phyloP scores from a whole-genome alignment of 2,113 vertebrate species.

The Asarcornis scutulata region DNA sequence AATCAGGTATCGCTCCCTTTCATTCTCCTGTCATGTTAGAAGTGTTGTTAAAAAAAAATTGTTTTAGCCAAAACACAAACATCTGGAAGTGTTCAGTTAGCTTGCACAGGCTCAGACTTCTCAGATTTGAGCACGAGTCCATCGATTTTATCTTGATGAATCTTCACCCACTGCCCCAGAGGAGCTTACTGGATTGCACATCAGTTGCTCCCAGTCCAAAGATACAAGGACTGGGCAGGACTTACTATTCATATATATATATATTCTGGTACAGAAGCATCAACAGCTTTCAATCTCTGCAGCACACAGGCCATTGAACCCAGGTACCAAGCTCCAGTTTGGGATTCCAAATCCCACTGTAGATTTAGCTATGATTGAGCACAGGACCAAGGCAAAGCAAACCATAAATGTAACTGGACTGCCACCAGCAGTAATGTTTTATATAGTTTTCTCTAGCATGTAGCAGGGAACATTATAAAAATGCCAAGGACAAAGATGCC shows the following conservation, averaged over 20 bases:
- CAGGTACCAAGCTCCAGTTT: not conserved
- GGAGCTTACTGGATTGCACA: fast-evolving
- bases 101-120: not conserved
- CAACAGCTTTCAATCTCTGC: not conserved
- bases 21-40: not conserved
- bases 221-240: not conserved
- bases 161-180: not conserved
- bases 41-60: not conserved
- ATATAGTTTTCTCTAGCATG: not conserved
- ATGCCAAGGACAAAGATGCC: fast-evolving
- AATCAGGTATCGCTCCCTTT: not conserved
- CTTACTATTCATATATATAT: not conserved
- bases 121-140: not conserved
- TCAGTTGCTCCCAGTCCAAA: not conserved
- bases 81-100: not conserved
- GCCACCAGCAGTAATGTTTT: too few relatives aligned
- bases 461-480: not conserved
- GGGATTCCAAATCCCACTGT: not conserved
- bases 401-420: not conserved
- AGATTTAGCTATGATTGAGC: not conserved
- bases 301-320: not conserved
- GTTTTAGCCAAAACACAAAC: not conserved
- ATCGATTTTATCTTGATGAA: not conserved
- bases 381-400: not conserved
- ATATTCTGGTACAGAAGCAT: not conserved